phyloP scores from a whole-genome alignment of 2,797 vertebrate species.

The Carcharodon carcharias region DNA sequence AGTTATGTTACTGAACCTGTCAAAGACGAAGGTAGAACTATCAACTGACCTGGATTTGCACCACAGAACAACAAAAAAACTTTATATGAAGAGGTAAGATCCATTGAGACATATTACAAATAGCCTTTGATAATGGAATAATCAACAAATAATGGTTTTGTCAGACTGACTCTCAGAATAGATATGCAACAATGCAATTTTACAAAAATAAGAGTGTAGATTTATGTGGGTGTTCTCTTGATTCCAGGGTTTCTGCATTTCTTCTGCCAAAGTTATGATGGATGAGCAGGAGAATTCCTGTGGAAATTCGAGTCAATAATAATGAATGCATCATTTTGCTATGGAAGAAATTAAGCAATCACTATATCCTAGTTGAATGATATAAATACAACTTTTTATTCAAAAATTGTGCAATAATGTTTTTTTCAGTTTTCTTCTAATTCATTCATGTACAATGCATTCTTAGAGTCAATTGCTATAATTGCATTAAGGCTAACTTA shows the following conservation, averaged over 20 bases:
- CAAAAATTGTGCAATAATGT: background rate
- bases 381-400: background rate
- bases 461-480: background rate
- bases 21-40: constrained; percentile 43
- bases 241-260: background rate
- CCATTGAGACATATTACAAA: constrained; percentile 31
- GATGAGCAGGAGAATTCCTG: background rate
- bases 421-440: background rate
- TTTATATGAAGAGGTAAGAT: constrained; percentile 21
- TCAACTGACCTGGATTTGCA: constrained; percentile 43
- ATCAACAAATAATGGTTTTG: background rate
- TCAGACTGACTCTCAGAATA: background rate
- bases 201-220: background rate
- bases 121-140: background rate
- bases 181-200: background rate
- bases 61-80: constrained; percentile 26
- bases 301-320: background rate
- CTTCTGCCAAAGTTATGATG: background rate
- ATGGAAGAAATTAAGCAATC: background rate
- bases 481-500: background rate
- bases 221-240: background rate
- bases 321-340: background rate
- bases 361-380: background rate
- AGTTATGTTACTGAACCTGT: constrained; percentile 42
- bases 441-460: background rate